Conservation (phyloP, 2,797 vertebrate genomes). For the Xenops minutus region DNA sequence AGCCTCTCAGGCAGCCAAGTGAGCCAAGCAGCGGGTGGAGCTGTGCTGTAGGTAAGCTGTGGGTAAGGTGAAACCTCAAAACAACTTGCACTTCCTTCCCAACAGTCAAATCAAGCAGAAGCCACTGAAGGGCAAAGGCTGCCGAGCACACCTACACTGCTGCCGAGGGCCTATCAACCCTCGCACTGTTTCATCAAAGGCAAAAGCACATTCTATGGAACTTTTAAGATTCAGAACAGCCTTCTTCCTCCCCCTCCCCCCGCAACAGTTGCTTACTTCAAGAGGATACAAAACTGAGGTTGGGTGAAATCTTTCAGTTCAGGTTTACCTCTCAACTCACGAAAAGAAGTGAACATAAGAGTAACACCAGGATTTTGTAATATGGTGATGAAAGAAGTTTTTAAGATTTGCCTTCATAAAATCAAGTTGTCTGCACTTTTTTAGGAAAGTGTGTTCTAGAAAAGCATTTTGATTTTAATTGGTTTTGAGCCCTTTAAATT, state of each 20-base stretch:
- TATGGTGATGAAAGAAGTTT: fast-evolving
- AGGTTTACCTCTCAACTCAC: background rate
- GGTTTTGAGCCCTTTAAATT: background rate
- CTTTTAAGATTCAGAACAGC: background rate
- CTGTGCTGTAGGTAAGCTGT: background rate
- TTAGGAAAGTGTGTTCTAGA: background rate
- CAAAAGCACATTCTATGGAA: background rate
- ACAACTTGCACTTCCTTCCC: background rate
- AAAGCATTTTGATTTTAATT: background rate
- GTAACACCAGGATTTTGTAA: background rate
- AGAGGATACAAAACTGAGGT: background rate
- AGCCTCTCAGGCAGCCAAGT: background rate
- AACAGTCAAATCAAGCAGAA: background rate
- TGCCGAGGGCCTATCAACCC: background rate
- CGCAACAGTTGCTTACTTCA: background rate
- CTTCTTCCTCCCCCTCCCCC: too few species aligned
- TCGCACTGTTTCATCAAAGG: background rate
- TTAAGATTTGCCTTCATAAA: background rate
- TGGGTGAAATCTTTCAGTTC: background rate
- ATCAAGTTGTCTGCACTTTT: background rate
- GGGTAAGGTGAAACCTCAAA: background rate
- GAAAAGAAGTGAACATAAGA: background rate
- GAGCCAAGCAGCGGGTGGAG: background rate
- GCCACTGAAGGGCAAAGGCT: background rate
- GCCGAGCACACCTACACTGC: fast-evolving